Base-by-base conservation (phyloP, 2,888 invertebrate genomes). In the Terebella lapidaria region DNA sequence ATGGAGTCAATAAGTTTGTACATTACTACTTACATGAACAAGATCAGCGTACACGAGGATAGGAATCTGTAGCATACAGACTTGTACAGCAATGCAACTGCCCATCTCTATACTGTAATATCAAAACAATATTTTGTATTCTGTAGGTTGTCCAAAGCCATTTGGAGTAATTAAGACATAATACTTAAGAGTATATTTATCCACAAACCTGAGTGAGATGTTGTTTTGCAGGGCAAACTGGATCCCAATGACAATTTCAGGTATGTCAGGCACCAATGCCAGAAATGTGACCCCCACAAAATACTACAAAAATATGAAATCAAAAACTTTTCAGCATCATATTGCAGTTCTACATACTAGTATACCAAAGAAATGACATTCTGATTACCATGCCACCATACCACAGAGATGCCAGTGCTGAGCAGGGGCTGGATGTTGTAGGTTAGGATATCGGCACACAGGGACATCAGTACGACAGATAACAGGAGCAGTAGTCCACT, bases 151-250 rank as follows among this genome's bases (percentile, higher is more conserved):
- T n/a, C n/a, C n/a, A n/a, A n/a, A n/a, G n/a, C n/a, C n/a, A n/a
- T n/a, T n/a, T n/a, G n/a, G n/a, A n/a, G n/a, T n/a, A n/a, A n/a
- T n/a, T n/a, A 18, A 35, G 35, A 35, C 35, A 35, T 15, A 20
- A 49, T 49, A 49, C 49, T 20, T 20, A 49, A 20, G 10, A 49
- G 22, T 49, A 5, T 5, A 10, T 49, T 49, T 22, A 5, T n/a
- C n/a, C n/a, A n/a, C 70, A 64, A 64, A 74, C 75, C 76, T 76
- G 26, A 77, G 63, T 45, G 74, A 73, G 2, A 76, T 74, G 64
- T 76, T 76, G 54, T 76, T 76, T 61, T 75, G 74, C 20, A 77
- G 63, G 24, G 77, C 72, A 70, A 77, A 77, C 69, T 76, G 76
- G 28, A 76, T 69, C 27, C 77, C 76, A 66, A 76, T 76, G 46